Evolutionary conservation across 2,888 invertebrate species (phyloP).

Genomic region (Pelosia muscerda): DNA sequence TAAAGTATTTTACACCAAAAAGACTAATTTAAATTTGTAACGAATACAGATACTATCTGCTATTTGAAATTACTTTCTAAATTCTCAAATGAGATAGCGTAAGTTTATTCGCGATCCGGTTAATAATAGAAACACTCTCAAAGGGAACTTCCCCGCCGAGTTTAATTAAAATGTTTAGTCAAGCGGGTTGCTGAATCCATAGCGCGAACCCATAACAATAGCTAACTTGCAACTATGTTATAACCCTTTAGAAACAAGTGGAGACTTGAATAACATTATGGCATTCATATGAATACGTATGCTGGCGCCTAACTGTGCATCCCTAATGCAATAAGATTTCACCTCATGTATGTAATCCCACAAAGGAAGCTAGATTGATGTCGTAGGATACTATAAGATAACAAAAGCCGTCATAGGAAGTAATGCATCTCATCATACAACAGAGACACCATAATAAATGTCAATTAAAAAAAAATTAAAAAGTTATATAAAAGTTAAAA

Average conservation of each 20-base stretch:
- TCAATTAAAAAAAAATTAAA: no score
- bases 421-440: no score
- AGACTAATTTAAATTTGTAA: not conserved
- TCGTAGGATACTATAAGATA: no score
- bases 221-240: conserved; percentile 29
- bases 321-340: no score
- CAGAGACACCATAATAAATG: no score
- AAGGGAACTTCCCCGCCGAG: conserved; percentile 16
- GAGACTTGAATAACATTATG: not conserved
- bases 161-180: conserved; percentile 51
- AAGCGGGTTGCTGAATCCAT: conserved; percentile 26
- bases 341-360: no score
- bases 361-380: no score
- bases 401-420: no score
- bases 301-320: not conserved
- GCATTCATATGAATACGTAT: not conserved
- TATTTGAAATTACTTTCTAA: not conserved
- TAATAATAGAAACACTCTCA: conserved; percentile 15
- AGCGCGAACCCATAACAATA: conserved; percentile 28
- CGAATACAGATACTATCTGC: not conserved
- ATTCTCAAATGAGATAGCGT: not conserved
- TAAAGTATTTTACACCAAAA: no score
- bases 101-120: conserved; percentile 3
- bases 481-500: no score
- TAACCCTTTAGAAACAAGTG: conserved; percentile 1